Evolutionary conservation across 2,113 vertebrate genomes (phyloP), one percentile per base, ranked within the genome.

Genomic region (Triplophysa tibetana): DNA sequence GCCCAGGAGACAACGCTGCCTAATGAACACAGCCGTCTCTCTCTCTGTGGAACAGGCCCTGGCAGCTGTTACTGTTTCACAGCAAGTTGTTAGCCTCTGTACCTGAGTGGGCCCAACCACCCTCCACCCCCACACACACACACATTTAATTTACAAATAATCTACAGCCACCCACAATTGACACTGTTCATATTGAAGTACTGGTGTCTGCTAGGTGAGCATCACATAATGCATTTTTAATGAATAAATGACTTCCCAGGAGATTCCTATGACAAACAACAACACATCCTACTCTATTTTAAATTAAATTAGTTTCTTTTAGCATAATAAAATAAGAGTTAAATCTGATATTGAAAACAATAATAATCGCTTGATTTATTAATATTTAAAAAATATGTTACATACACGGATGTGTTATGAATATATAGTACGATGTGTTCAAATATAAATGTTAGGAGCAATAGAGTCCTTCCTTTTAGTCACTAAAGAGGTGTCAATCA

Each of bases 131-230:
- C 60, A 19, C 21, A 43, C 16, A 8, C 58, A 48, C 24, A 62
- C 73, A 48, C 88, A 91, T 93, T 94, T 92, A 91, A 93, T 92
- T 92, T 92, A 93, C 91, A 92, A 92, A 93, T 91, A 91, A 91
- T 92, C 90, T 88, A 87, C 88, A 88, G 90, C 88, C 88, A 70
- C 85, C 86, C 80, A 85, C 91, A 92, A 92, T 90, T 91, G 91
- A 92, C 91, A 90, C 87, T 86, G 83, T 85, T 89, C 87, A 87
- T 63, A 83, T 83, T 84, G 66, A 85, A 54, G 81, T 61, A 79
- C 85, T 70, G 12, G 79, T 89, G 89, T 91, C 88, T 81, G 77
- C 21, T 7, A 79, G 1, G 82, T 65, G 88, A 84, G 84, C 88
- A 80, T 65, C 81, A 81, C 81, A 82, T 73, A 81, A 80, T 87